Evolutionary conservation across 2,797 vertebrate species (phyloP).

Genomic region (Pseudocheirus occidentalis): DNA sequence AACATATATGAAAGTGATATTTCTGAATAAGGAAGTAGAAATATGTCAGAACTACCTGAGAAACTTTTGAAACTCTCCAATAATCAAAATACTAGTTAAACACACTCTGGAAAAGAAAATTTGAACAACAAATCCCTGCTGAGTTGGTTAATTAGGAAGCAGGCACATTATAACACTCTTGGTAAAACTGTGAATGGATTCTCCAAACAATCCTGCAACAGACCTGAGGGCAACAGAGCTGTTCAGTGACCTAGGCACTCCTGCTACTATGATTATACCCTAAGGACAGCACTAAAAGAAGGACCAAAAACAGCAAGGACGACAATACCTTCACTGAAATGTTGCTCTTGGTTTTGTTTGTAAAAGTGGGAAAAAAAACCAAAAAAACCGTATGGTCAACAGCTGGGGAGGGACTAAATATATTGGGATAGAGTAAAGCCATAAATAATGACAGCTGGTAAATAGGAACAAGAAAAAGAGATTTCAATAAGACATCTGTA

Average conservation of each 20-base stretch:
- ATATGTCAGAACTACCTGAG: background rate
- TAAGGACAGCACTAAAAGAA: no score
- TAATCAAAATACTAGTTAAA: background rate
- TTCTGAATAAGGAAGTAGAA: background rate
- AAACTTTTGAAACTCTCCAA: background rate
- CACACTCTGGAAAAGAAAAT: background rate
- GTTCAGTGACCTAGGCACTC: no score
- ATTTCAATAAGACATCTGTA: background rate
- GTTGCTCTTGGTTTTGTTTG: no score
- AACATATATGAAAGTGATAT: background rate
- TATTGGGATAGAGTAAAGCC: background rate
- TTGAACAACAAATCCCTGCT: background rate
- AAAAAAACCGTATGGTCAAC: no score
- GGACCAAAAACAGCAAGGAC: no score
- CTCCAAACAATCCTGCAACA: no score
- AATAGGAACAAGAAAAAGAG: background rate
- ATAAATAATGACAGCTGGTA: background rate
- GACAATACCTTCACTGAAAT: no score
- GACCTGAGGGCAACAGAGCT: no score
- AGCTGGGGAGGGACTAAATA: background rate
- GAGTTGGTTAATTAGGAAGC: background rate
- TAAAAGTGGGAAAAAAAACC: no score
- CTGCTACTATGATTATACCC: no score
- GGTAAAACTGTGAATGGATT: no score
- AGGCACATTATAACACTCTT: no score